These are phyloP conservation scores for Trachelus iudaicus DNA, from an alignment of 2,888 invertebrate species.

Conservation along the genomic window DNA sequence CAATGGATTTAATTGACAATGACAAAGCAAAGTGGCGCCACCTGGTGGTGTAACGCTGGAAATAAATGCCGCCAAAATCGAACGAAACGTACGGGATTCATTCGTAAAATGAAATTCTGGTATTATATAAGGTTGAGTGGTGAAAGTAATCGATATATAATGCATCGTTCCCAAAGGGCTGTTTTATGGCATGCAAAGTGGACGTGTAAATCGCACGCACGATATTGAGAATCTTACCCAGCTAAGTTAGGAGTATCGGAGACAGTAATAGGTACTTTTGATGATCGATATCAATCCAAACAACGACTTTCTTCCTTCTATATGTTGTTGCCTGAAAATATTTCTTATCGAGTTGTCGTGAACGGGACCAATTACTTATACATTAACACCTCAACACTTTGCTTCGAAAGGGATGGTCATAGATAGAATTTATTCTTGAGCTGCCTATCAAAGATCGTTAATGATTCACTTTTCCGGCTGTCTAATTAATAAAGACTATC, in stretches of 20 bases:
- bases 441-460: no score
- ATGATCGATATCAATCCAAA: neutral
- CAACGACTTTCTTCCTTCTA: no score
- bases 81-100: neutral
- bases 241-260: neutral
- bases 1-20: no score
- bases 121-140: constrained; percentile 9
- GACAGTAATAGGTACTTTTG: neutral
- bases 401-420: no score
- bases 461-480: no score
- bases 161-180: constrained; percentile 33
- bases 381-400: no score
- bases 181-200: constrained; percentile 30
- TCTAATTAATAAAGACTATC: no score
- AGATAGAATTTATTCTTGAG: no score
- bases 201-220: constrained; percentile 32
- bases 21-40: neutral
- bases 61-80: neutral
- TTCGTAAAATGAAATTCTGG: neutral
- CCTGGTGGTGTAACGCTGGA: neutral
- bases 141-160: constrained; percentile 35
- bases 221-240: neutral
- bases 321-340: no score
- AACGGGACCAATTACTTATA: no score
- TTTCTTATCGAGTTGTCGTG: no score